A percentile compares a stretch with the other conserved stretches of the same genome.
Evolutionary conservation across 2,888 invertebrate species (phyloP).

Genomic region (Ochropacha duplaris): DNA sequence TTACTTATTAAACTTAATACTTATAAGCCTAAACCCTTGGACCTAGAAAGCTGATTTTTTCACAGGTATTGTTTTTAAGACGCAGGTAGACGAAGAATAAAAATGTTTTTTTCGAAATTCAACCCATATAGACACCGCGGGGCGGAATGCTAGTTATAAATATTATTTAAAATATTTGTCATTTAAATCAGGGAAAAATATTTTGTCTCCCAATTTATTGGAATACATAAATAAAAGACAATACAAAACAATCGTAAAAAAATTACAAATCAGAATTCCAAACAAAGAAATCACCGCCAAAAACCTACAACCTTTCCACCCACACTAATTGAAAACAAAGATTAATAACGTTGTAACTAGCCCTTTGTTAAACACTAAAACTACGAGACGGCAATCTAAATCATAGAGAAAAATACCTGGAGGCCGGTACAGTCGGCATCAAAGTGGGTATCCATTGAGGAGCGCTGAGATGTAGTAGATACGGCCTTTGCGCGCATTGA

Average conservation of each 20-base stretch:
- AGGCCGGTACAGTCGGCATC: slow-evolving; percentile 54
- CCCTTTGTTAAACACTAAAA: slow-evolving; percentile 53
- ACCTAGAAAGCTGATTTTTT: too few species aligned
- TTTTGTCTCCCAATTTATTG: too few species aligned
- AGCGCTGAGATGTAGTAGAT: slow-evolving; percentile 62
- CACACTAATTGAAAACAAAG: slow-evolving; percentile 6
- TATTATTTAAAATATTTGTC: too few species aligned
- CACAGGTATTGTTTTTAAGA: too few species aligned
- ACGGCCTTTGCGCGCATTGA: slow-evolving; percentile 61
- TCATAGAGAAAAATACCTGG: slow-evolving; percentile 72
- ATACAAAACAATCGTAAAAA: neutral
- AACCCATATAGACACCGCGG: too few species aligned
- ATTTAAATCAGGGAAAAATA: too few species aligned
- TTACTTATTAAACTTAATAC: too few species aligned
- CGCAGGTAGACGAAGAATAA: too few species aligned
- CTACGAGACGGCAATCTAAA: slow-evolving; percentile 68
- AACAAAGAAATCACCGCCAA: neutral
- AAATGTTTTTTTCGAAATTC: too few species aligned
- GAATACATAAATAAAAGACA: too few species aligned
- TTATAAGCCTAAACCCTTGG: too few species aligned
- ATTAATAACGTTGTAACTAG: slow-evolving; percentile 5
- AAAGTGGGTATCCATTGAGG: slow-evolving; percentile 58
- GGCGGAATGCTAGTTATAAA: too few species aligned
- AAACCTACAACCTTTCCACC: neutral
- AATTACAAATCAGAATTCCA: neutral